phyloP scores from a whole-genome alignment of 2,888 invertebrate genomes.

The Amphipoea lucens region DNA sequence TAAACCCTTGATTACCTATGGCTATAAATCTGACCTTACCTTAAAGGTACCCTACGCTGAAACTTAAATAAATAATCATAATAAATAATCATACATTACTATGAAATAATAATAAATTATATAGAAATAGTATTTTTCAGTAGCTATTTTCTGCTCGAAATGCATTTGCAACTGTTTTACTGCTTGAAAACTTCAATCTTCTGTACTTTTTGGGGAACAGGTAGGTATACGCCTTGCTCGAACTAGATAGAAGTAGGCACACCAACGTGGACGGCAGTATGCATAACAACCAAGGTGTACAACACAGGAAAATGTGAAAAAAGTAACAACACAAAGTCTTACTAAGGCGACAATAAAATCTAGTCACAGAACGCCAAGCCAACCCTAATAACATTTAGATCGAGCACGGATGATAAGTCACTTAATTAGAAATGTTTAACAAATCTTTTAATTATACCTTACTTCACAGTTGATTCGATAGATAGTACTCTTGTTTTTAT shows the following conservation, averaged over 20 bases:
- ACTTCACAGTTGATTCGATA: conserved; percentile 6
- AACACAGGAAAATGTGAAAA: neutral
- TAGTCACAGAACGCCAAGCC: conserved; percentile 4
- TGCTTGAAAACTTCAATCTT: conserved; percentile 49
- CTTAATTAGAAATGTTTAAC: conserved; percentile 57
- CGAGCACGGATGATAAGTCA: conserved; percentile 37
- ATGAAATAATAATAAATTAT: conserved; percentile 54
- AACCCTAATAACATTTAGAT: conserved; percentile 44
- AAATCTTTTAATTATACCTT: conserved; percentile 29
- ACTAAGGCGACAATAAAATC: neutral
- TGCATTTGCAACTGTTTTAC: conserved; percentile 54
- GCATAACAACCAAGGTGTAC: neutral
- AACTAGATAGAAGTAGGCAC: conserved; percentile 43
- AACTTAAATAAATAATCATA: conserved; percentile 53
- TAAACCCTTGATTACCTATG: conserved; percentile 22
- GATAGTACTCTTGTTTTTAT: neutral
- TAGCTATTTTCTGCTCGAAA: conserved; percentile 62
- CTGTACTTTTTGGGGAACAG: conserved; percentile 51
- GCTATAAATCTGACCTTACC: conserved; percentile 22
- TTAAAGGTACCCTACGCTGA: conserved; percentile 41
- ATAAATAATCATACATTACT: conserved; percentile 54
- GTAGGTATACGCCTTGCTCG: conserved; percentile 55
- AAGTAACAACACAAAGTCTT: neutral
- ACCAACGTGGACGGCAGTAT: too few relatives aligned
- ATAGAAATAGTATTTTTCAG: conserved; percentile 65